phyloP scores from a whole-genome alignment of 2,113 vertebrate species.

The Nothoprocta pentlandii region DNA sequence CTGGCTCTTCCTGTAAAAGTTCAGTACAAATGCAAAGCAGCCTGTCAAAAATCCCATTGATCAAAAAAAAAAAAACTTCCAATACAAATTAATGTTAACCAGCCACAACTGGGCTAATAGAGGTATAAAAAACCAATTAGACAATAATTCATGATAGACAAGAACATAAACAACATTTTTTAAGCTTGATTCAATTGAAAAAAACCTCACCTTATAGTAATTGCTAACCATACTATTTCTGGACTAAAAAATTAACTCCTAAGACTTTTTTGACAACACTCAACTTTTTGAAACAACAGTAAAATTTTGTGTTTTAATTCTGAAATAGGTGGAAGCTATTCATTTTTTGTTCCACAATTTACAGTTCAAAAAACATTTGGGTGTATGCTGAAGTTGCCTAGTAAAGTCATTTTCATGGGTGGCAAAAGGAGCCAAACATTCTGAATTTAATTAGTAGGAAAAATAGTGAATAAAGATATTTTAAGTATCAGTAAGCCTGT shows the following conservation, averaged over 20 bases:
- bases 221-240: background rate
- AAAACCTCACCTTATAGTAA: background rate
- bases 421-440: rapidly evolving
- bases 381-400: background rate
- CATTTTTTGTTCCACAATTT: background rate
- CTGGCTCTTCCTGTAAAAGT: background rate
- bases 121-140: background rate
- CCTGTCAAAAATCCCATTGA: background rate
- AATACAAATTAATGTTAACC: background rate
- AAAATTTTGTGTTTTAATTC: background rate
- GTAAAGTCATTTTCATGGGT: background rate
- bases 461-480: background rate
- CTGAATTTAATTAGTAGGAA: background rate
- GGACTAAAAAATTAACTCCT: background rate
- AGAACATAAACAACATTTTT: background rate
- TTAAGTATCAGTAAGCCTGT: background rate
- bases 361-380: background rate
- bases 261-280: background rate
- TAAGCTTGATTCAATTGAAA: background rate
- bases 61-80: background rate
- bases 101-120: background rate
- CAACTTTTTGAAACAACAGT: background rate
- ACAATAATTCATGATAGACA: background rate
- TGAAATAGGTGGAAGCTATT: background rate
- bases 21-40: background rate